Conservation (phyloP, 2,113 vertebrate species). For the Dicaeum eximium region DNA sequence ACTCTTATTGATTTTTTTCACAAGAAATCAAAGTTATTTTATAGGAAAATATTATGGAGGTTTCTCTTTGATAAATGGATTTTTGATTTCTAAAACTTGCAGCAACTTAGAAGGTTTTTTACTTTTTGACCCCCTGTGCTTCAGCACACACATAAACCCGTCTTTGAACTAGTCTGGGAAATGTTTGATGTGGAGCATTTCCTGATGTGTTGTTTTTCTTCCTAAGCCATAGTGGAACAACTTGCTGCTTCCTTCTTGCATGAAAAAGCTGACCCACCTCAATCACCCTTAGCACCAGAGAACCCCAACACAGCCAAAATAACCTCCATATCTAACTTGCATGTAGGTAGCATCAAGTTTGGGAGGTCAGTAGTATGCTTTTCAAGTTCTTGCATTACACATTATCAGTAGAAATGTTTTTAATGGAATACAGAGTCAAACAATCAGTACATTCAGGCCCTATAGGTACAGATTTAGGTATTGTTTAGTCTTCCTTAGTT, state of each 20-base stretch:
- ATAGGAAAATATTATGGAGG: background rate
- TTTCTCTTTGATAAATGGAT: background rate
- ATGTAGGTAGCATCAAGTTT: background rate
- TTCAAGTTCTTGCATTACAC: background rate
- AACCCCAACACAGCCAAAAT: background rate
- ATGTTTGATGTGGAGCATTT: background rate
- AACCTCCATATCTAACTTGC: fast-evolving
- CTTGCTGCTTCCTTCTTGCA: background rate
- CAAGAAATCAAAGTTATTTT: slow-evolving; percentile 15
- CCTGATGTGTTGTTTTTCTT: background rate
- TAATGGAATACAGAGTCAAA: background rate
- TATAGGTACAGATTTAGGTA: background rate
- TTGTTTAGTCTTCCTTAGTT: background rate
- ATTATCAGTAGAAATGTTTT: background rate
- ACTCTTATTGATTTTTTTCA: background rate
- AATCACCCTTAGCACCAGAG: background rate
- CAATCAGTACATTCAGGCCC: background rate
- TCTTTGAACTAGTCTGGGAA: background rate
- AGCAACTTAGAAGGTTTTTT: background rate
- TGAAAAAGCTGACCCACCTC: background rate
- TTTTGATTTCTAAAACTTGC: background rate
- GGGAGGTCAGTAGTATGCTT: background rate
- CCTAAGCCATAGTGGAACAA: background rate
- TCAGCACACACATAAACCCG: background rate
- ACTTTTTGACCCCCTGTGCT: background rate